Evolutionary conservation across 2,888 invertebrate species (phyloP).

Genomic region (Pyrrhosoma nymphula): DNA sequence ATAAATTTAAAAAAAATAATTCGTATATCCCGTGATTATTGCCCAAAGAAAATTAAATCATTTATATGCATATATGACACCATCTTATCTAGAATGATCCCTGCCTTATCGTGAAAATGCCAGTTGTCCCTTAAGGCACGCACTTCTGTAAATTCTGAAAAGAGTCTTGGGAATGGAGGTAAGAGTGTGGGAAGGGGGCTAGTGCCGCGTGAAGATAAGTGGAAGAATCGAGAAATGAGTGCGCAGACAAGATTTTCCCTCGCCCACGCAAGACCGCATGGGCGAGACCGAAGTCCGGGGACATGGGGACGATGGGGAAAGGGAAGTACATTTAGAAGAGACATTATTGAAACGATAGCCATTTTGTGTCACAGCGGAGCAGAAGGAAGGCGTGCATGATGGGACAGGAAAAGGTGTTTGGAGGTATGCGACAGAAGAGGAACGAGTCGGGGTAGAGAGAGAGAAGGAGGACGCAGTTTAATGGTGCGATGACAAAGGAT

Average conservation of each 20-base stretch:
- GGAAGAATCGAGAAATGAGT: neutral
- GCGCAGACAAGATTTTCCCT: conserved; percentile 18
- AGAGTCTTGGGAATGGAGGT: neutral
- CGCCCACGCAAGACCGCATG: neutral
- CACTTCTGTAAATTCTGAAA: no score
- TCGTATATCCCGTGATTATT: no score
- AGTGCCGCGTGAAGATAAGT: neutral
- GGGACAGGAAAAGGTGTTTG: conserved; percentile 34
- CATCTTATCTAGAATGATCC: no score
- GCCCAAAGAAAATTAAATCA: no score
- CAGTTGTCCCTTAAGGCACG: no score
- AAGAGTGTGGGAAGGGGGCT: neutral
- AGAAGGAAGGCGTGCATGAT: neutral
- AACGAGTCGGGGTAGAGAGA: neutral
- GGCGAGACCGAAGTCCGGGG: neutral
- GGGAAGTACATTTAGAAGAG: neutral
- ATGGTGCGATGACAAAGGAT: conserved; percentile 29
- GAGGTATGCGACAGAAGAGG: conserved; percentile 47
- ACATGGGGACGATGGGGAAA: neutral
- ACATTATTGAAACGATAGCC: conserved; percentile 50
- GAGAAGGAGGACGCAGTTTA: conserved; percentile 29
- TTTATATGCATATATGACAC: no score
- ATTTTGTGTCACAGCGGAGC: neutral
- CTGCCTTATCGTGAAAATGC: no score
- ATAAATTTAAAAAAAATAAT: no score